Percentiles rank a stretch among this genome's conserved stretches.
Evolutionary conservation across 2,113 vertebrate genomes (phyloP).

Genomic region (Caretta caretta): DNA sequence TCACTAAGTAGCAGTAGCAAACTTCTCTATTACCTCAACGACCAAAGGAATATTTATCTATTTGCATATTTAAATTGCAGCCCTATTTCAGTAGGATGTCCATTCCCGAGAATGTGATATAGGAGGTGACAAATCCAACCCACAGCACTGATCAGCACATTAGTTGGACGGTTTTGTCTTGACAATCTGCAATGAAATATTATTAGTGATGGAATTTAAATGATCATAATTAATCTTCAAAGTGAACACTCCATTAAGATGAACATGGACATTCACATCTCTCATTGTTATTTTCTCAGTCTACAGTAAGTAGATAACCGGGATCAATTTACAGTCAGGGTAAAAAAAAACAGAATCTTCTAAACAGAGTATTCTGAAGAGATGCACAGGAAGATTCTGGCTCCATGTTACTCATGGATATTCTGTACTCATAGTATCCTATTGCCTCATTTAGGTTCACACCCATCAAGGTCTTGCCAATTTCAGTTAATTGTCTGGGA

Average conservation of each 20-base stretch:
- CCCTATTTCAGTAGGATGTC: neutral
- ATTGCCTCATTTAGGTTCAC: neutral
- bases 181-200: neutral
- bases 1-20: neutral
- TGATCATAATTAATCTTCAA: neutral
- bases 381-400: neutral
- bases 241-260: neutral
- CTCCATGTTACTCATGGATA: neutral
- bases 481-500: neutral
- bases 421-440: neutral
- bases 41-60: neutral
- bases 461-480: neutral
- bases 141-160: neutral
- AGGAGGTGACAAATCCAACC: neutral
- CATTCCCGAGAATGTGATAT: constrained; percentile 1
- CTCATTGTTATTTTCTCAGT: neutral
- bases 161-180: neutral
- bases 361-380: neutral
- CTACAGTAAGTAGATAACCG: neutral
- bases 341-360: neutral
- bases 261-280: neutral
- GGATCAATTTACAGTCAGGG: neutral
- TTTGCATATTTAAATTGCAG: neutral
- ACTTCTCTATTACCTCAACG: neutral
- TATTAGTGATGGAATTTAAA: neutral